Evolutionary conservation across 2,888 invertebrate genomes (phyloP).

Genomic region (Mimas tiliae): DNA sequence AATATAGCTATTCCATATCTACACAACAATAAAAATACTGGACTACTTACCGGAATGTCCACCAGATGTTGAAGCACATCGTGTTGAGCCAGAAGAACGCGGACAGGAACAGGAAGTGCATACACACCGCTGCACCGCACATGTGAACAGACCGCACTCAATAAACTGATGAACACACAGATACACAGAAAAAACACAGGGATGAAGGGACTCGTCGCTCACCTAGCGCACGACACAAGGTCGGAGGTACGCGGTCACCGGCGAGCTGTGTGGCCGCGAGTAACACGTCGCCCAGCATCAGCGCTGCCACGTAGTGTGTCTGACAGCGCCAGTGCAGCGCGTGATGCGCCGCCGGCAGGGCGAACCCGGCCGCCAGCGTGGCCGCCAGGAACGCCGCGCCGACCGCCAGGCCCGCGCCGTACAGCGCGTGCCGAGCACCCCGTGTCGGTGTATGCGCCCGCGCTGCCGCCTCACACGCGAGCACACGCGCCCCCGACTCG

Average conservation of each 20-base stretch:
- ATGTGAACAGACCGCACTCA: conserved; percentile 48
- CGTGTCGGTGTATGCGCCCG: conserved; percentile 64
- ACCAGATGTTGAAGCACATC: conserved; percentile 98
- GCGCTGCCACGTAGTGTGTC: conserved; percentile 93
- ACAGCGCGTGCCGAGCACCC: conserved; percentile 89
- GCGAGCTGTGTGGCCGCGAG: conserved; percentile 91
- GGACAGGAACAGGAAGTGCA: conserved; percentile 95
- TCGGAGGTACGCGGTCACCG: conserved; percentile 84
- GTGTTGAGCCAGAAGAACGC: conserved; percentile 97
- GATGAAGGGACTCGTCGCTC: conserved; percentile 59
- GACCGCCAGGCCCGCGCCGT: conserved; percentile 91
- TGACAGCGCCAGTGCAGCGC: conserved; percentile 95
- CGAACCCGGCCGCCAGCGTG: conserved; percentile 91
- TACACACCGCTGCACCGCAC: conserved; percentile 88
- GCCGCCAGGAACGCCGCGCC: conserved; percentile 93
- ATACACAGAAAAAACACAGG: neutral
- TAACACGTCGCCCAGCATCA: conserved; percentile 91
- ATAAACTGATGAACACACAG: conserved; percentile 30
- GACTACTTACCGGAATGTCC: conserved; percentile 92
- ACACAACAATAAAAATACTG: conserved; percentile 28
- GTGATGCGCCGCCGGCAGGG: conserved; percentile 93
- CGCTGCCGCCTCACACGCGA: conserved; percentile 83
- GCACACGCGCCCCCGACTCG: conserved; percentile 54
- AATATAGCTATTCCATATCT: neutral
- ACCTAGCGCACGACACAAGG: conserved; percentile 88